Conservation (phyloP, 2,797 vertebrate species). For the Siniperca obscura region DNA sequence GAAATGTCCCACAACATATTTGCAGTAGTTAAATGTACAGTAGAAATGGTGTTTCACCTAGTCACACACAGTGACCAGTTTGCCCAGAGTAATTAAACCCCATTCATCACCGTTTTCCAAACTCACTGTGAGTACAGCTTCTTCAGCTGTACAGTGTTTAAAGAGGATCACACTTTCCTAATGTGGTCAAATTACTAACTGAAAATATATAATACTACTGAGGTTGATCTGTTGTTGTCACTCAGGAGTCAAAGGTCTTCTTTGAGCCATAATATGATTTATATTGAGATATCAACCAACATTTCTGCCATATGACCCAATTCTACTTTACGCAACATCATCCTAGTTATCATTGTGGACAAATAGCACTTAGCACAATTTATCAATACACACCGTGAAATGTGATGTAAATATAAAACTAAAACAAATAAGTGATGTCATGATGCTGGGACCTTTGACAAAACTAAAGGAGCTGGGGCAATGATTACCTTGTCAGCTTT, state of each 20-base stretch:
- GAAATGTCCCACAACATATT: background rate
- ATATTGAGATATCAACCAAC: background rate
- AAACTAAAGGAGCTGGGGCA: background rate
- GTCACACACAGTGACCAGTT: background rate
- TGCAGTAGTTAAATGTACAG: background rate
- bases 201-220: slow-evolving; percentile 3
- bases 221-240: background rate
- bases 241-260: background rate
- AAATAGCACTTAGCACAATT: background rate
- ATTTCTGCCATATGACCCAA: background rate
- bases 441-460: slow-evolving; percentile 6
- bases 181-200: background rate
- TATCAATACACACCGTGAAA: background rate
- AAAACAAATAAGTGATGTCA: background rate
- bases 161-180: background rate
- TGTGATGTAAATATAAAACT: background rate
- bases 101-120: slow-evolving; percentile 11
- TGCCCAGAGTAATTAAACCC: slow-evolving; percentile 13
- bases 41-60: slow-evolving; percentile 1
- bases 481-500: slow-evolving; percentile 42
- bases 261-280: background rate
- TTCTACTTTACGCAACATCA: background rate
- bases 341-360: background rate
- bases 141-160: background rate
- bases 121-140: background rate